Base-by-base conservation (phyloP, 2,888 invertebrate species). In the Ophonus ardosiacus region DNA sequence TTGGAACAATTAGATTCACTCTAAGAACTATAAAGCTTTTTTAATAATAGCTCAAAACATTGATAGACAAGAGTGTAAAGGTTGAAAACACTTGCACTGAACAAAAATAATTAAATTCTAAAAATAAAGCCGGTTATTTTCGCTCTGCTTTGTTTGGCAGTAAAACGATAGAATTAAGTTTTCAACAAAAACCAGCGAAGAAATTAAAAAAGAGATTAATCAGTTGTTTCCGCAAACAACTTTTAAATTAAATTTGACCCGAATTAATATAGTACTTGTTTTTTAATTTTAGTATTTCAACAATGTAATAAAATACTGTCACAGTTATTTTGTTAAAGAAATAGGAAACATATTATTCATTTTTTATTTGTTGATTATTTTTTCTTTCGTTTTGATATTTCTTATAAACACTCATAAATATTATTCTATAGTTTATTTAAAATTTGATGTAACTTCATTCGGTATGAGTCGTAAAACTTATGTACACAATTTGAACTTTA, bases 41-140 rank as follows among this genome's bases (percentile, higher is more conserved):
- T 10, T 13, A 51, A 51, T 10, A 51, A 51, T 51, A 51, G 43
- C 43, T 51, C 43, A 51, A 51, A 51, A 51, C 13, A 51, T 51
- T 71, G 68, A 74, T 43, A 10, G 40, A 43, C 71, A 74, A 74
- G 71, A 13, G 18, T 43, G 17, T 74, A 74, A 68, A 74, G 71
- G 71, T 74, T 74, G 71, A 40, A 38, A 74, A 43, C 51, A 43
- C 71, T 40, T 15, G 79, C 10, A 61, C 79, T 59, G 13, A 79
- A 59, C 31, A 59, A 79, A 79, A 79, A 79, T 79, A 79, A 79
- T 79, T 79, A 79, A 79, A 79, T 40, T 79, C 79, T 79, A 79
- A 61, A 79, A 79, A 79, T 79, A 79, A 18, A 79, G 8, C 31
- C 5, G 7, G 38, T 79, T 40, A 79, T 79, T 79, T 74, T 61